Base-by-base conservation (phyloP, 2,888 invertebrate genomes). In the Balanococcus diminutus region DNA sequence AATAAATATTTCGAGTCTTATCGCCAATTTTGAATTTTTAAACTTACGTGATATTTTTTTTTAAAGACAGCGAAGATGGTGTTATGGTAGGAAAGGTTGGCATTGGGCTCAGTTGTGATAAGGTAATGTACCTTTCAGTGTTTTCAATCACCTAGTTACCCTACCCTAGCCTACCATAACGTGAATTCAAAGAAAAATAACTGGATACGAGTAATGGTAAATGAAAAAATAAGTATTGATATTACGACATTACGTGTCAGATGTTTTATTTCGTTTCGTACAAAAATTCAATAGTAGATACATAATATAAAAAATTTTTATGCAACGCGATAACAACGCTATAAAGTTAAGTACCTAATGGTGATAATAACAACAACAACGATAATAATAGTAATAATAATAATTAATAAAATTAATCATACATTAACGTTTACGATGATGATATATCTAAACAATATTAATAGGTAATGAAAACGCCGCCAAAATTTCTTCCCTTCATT, bases 331-430 rank as follows among this genome's bases (percentile, higher is more conserved):
- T 67, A 25, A 25, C 67, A 67, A 67, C 67, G 67, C 67, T 67
- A 25, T 67, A 25, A 67, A 67, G 67, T 67, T 67, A 67, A 67
- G 28, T 46, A 46, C 14, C 46, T 46, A 67, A 67, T 67, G 67
- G 67, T 28, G 67, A 67, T 28, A 67, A 25, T 67, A 67, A 67
- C 25, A 67, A 46, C 46, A 46, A 67, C 22, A 67, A 67, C 28
- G 67, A 28, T 67, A 67, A 67, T 67, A 67, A 67, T 67, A 67
- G 67, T 67, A 67, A 67, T 67, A 25, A 67, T 67, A 46, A 46
- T 46, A 46, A 46, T 46, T 46, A 46, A 46, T 46, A 14, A 46
- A 14, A 14, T 46, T n/a, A 46, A 46, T 46, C n/a, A 46, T 14
- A 46, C 46, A 46, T 46, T 46, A 46, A 46, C 46, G 46, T 46